Base-by-base conservation (phyloP, 2,888 invertebrate species). In the Agelastica alni region DNA sequence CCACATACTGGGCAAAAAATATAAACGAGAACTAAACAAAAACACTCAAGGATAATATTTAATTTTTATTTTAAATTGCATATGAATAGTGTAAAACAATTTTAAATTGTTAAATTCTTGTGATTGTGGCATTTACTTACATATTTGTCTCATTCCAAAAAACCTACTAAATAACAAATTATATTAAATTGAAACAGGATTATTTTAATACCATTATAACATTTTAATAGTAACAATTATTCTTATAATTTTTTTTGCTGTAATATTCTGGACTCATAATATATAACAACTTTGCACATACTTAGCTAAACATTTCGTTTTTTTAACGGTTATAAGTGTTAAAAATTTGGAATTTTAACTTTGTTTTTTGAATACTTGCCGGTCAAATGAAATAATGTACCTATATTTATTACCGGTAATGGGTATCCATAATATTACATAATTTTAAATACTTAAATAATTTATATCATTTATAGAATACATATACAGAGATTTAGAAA, bases 1-100 rank as follows among this genome's bases (percentile, higher is more conserved):
- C n/a, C n/a, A n/a, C n/a, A n/a, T n/a, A n/a, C n/a, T n/a, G n/a
- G n/a, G n/a, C n/a, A n/a, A n/a, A n/a, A n/a, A n/a, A n/a, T n/a
- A n/a, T n/a, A n/a, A n/a, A n/a, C n/a, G n/a, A n/a, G n/a, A 36
- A 6, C 10, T 13, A 37, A 31, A 16, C 14, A 14, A 39, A 34
- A 55, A 46, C 32, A 31, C 22, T 34, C 5, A 39, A 14, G 13
- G 7, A 2, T 18, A 13, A 39, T 54, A 32, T 53, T 47, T 48
- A 51, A 51, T 56, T 36, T 59, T 53, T 56, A 59, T 59, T 59
- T n/a, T 53, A 51, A 71, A 70, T 71, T 73, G 72, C 72, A 68
- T 73, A 73, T 69, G 72, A 73, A 72, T 63, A 65, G 72, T 73
- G 73, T 68, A 73, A 73, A 73, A 73, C 68, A 73, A 72, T 71